A percentile compares a stretch with the other conserved stretches of the same genome.
Evolutionary conservation across 2,797 vertebrate species (phyloP).

Genomic region (Philypnodon macrostomus): DNA sequence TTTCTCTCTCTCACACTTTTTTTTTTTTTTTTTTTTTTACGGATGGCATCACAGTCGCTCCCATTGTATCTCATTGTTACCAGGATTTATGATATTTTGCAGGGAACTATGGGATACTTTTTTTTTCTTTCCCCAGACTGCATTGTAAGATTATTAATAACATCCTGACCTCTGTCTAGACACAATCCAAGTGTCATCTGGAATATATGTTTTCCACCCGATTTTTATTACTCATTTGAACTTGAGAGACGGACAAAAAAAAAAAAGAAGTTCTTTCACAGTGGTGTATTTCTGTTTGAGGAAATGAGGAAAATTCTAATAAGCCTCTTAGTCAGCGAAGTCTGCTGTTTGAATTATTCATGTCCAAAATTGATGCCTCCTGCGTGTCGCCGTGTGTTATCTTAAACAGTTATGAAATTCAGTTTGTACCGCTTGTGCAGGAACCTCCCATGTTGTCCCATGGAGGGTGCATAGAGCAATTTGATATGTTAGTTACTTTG

Average conservation of each 20-base stretch:
- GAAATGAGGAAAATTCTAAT: conserved; percentile 54
- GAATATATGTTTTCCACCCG: conserved; percentile 48
- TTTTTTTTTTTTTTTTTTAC: too few relatives aligned
- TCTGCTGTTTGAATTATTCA: conserved; percentile 56
- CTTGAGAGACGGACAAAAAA: conserved; percentile 26
- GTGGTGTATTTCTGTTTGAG: conserved; percentile 39
- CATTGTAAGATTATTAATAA: conserved; percentile 34
- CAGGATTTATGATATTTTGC: conserved; percentile 20
- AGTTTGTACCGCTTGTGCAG: conserved; percentile 23
- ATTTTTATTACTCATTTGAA: conserved; percentile 37
- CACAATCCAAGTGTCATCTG: conserved; percentile 55
- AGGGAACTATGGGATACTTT: not conserved
- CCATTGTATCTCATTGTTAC: not conserved
- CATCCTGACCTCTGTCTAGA: conserved; percentile 71
- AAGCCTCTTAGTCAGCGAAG: conserved; percentile 38
- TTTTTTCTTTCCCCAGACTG: conserved; percentile 21
- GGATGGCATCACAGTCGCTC: not conserved
- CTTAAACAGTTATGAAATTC: conserved; percentile 57
- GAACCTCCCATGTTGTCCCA: not conserved
- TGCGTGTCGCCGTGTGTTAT: conserved; percentile 56
- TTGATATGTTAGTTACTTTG: too few relatives aligned
- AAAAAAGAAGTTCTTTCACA: conserved; percentile 25
- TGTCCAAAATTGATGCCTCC: conserved; percentile 42
- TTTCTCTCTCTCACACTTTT: too few relatives aligned
- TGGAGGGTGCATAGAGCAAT: too few relatives aligned